Conservation (phyloP, 2,797 vertebrate species). For the Nyctibius grandis region DNA sequence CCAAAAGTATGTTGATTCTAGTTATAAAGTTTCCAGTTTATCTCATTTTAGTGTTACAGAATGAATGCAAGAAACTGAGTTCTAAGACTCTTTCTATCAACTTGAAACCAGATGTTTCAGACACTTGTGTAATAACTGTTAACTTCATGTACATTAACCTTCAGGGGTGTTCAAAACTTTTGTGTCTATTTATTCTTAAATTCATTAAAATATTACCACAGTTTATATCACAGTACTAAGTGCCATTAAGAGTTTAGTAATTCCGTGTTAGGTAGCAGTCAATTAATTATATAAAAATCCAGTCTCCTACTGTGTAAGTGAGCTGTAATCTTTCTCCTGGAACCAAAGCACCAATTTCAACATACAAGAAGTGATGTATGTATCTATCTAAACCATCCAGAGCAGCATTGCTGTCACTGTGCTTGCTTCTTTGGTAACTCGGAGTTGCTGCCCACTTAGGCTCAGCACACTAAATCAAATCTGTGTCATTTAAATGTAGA, state of each 20-base stretch:
- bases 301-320: not conserved
- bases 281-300: not conserved
- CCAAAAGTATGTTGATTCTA: not conserved
- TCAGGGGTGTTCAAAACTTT: not conserved
- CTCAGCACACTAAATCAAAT: not conserved
- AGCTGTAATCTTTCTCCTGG: not conserved
- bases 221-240: not conserved
- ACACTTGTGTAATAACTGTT: not conserved
- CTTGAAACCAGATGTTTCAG: not conserved
- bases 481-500: not conserved
- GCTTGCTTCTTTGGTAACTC: not conserved
- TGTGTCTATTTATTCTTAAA: not conserved
- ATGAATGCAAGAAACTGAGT: not conserved
- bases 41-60: not conserved
- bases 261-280: not conserved
- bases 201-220: not conserved
- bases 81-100: not conserved
- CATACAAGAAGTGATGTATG: not conserved
- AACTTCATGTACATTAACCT: not conserved
- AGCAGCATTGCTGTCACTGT: not conserved
- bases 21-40: not conserved
- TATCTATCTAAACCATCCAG: not conserved
- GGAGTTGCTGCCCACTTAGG: not conserved
- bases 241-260: not conserved
- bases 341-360: not conserved